These are phyloP conservation scores for Drosophila rellima DNA, from an alignment of 2,888 invertebrate genomes.

Conservation along the genomic window DNA sequence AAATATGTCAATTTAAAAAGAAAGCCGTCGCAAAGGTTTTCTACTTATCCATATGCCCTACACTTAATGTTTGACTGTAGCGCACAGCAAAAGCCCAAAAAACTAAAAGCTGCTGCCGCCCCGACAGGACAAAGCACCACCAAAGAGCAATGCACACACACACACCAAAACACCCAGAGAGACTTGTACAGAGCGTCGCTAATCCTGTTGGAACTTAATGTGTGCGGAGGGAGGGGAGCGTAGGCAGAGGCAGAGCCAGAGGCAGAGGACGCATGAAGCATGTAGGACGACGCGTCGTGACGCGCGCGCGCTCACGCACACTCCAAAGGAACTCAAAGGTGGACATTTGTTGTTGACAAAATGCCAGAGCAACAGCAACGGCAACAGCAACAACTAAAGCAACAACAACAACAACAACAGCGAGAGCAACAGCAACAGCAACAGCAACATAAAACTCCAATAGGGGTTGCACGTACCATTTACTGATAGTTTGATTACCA, in stretches of 20 bases:
- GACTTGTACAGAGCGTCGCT: slow-evolving; percentile 41
- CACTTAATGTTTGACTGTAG: slow-evolving; percentile 17
- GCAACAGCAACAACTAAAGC: slow-evolving; percentile 19
- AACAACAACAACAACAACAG: slow-evolving; percentile 33
- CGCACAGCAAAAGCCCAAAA: slow-evolving; percentile 35
- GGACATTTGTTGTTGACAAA: slow-evolving; percentile 75
- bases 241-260: not conserved
- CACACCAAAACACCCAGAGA: not conserved
- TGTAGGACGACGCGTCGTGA: slow-evolving; percentile 28
- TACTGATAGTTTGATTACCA: slow-evolving; percentile 62
- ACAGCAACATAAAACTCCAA: slow-evolving; percentile 50
- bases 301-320: slow-evolving; percentile 49
- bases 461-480: slow-evolving; percentile 69
- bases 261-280: slow-evolving; percentile 5
- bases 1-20: too few species aligned
- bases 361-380: slow-evolving; percentile 57
- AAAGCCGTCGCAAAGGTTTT: not conserved
- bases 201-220: slow-evolving; percentile 70
- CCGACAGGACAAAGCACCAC: slow-evolving; percentile 17
- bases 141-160: slow-evolving; percentile 11
- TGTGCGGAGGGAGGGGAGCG: slow-evolving; percentile 36
- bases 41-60: not conserved
- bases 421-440: slow-evolving; percentile 22
- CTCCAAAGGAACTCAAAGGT: slow-evolving; percentile 52
- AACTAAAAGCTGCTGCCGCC: slow-evolving; percentile 20